Evolutionary conservation across 92 coral and sea anemone species (phyloP).

Genomic region (Palythoa grandis): DNA sequence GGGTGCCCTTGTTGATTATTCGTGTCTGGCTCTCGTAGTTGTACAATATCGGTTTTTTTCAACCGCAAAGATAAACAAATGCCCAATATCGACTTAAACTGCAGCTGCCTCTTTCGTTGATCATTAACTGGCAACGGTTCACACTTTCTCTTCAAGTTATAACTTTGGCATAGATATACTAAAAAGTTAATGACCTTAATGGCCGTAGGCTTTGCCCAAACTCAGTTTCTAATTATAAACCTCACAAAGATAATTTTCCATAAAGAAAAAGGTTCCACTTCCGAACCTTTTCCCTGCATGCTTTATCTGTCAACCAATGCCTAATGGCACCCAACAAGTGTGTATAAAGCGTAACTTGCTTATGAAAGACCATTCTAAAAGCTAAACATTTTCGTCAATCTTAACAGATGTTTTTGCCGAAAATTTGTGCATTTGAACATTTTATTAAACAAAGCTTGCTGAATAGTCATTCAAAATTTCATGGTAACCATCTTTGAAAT

Average conservation of each 20-base stretch:
- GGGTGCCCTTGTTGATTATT: not conserved
- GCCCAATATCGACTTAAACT: not conserved
- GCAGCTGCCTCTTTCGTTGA: not conserved
- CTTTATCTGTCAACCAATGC: too few relatives aligned
- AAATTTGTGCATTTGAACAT: too few relatives aligned
- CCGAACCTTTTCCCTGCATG: too few relatives aligned
- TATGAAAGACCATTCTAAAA: too few relatives aligned
- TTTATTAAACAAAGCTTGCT: too few relatives aligned
- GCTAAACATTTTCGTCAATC: too few relatives aligned
- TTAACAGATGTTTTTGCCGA: too few relatives aligned
- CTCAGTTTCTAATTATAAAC: not conserved
- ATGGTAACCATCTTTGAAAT: too few relatives aligned
- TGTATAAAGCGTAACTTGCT: too few relatives aligned
- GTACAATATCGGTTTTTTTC: not conserved
- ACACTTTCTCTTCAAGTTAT: not conserved
- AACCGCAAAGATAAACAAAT: not conserved
- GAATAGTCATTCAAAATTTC: too few relatives aligned
- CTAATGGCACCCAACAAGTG: too few relatives aligned
- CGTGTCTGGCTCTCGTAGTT: not conserved
- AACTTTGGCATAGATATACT: not conserved
- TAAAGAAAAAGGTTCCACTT: not conserved
- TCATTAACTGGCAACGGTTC: not conserved
- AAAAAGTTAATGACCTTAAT: not conserved
- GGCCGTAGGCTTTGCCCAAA: not conserved
- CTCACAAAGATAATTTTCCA: not conserved